These are phyloP conservation scores for Petrolisthes manimaculis DNA, from an alignment of 2,888 invertebrate genomes.

Conservation along the genomic window DNA sequence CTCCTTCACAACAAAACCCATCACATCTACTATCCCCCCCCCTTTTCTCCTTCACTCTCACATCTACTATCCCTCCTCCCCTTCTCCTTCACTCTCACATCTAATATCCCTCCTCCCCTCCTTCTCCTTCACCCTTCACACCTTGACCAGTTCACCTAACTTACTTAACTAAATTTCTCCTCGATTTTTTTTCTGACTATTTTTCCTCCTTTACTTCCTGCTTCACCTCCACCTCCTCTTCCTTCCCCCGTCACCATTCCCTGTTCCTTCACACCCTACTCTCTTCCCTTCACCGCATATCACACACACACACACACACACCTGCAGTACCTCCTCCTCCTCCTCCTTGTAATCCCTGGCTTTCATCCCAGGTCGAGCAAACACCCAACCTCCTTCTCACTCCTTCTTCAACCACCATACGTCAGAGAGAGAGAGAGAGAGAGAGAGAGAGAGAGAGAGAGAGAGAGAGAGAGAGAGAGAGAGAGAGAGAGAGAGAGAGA, in stretches of 20 bases:
- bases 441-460: no score
- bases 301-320: not conserved
- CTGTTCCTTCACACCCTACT: not conserved
- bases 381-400: no score
- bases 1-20: not conserved
- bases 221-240: slow-evolving; percentile 2
- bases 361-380: no score
- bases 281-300: not conserved
- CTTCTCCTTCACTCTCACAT: not conserved
- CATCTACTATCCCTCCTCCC: not conserved
- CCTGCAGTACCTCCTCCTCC: not conserved
- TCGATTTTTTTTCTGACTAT: not conserved
- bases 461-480: not conserved
- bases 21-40: not conserved
- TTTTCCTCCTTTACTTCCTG: not conserved
- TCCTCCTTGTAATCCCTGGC: no score
- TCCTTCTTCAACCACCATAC: no score
- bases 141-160: not conserved
- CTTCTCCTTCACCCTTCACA: not conserved
- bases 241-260: not conserved
- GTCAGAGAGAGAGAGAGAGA: no score
- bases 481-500: not conserved
- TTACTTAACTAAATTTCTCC: not conserved
- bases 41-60: not conserved
- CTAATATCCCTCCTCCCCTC: not conserved